Evolutionary conservation across 2,888 invertebrate species (phyloP).

Genomic region (Platycheirus rosarum): DNA sequence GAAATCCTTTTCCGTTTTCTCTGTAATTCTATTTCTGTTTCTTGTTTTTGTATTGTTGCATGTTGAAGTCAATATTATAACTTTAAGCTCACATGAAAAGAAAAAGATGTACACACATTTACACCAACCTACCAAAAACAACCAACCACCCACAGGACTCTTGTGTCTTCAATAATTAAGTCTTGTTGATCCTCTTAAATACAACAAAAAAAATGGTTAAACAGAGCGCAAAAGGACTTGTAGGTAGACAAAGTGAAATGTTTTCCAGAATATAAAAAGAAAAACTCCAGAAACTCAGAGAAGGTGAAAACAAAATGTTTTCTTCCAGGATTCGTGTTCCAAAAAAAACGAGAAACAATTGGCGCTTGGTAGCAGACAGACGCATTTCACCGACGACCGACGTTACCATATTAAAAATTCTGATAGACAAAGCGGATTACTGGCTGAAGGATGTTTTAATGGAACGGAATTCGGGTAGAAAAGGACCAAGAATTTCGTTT

Average conservation of each 20-base stretch:
- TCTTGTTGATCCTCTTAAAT: constrained; percentile 17
- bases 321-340: constrained; percentile 2
- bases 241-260: not conserved
- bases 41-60: not conserved
- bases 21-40: not conserved
- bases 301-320: not conserved
- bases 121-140: not conserved
- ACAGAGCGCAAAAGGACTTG: constrained; percentile 19
- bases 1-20: constrained; percentile 14
- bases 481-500: constrained; percentile 4
- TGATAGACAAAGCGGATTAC: constrained; percentile 59
- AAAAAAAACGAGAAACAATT: not conserved
- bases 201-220: not conserved
- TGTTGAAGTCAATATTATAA: constrained; percentile 8
- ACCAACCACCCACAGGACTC: not conserved
- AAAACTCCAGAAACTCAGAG: not conserved
- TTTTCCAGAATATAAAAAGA: not conserved
- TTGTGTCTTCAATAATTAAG: constrained; percentile 41
- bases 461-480: not conserved
- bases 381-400: constrained; percentile 12
- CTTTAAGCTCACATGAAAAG: constrained; percentile 20
- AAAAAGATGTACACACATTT: not conserved
- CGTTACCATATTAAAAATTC: constrained; percentile 24
- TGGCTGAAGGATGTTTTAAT: constrained; percentile 39
- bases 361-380: not conserved